These are phyloP conservation scores for Echeneis naucrates DNA, from an alignment of 2,797 vertebrate genomes.

Conservation along the genomic window DNA sequence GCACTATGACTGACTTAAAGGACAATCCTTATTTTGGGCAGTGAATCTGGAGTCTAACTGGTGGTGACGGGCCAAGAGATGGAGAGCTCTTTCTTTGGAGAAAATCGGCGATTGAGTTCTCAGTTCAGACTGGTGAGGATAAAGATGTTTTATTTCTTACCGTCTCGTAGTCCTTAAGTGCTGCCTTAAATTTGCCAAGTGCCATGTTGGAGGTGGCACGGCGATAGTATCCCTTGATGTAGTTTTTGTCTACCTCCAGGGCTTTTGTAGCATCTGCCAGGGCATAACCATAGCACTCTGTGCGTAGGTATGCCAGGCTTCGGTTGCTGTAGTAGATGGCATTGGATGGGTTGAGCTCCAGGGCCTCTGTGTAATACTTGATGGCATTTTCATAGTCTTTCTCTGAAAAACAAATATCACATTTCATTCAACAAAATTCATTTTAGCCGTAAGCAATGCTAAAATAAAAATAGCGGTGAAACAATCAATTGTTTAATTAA, in stretches of 20 bases:
- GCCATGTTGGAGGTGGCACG: slow-evolving; percentile 97
- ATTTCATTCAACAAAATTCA: not conserved
- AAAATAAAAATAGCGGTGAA: not conserved
- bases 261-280: slow-evolving; percentile 92
- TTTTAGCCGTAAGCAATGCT: no score
- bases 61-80: slow-evolving; percentile 28
- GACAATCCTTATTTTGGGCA: slow-evolving; percentile 47
- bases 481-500: no score
- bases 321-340: slow-evolving; percentile 96
- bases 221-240: slow-evolving; percentile 96
- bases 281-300: slow-evolving; percentile 95
- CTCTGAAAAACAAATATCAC: slow-evolving; percentile 75
- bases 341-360: slow-evolving; percentile 90
- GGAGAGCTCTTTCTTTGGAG: slow-evolving; percentile 4
- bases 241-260: slow-evolving; percentile 93
- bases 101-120: not conserved
- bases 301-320: slow-evolving; percentile 96
- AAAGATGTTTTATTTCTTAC: slow-evolving; percentile 75
- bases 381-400: slow-evolving; percentile 96
- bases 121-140: not conserved
- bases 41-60: slow-evolving; percentile 37
- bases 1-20: slow-evolving; percentile 58
- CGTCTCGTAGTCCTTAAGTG: slow-evolving; percentile 95
- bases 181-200: slow-evolving; percentile 94
- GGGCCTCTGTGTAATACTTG: slow-evolving; percentile 92